Percentiles rank a stretch among this genome's conserved stretches.
Evolutionary conservation across 1,140 invertebrate genomes (phyloP).

Genomic region (Notospermus geniculatus): DNA sequence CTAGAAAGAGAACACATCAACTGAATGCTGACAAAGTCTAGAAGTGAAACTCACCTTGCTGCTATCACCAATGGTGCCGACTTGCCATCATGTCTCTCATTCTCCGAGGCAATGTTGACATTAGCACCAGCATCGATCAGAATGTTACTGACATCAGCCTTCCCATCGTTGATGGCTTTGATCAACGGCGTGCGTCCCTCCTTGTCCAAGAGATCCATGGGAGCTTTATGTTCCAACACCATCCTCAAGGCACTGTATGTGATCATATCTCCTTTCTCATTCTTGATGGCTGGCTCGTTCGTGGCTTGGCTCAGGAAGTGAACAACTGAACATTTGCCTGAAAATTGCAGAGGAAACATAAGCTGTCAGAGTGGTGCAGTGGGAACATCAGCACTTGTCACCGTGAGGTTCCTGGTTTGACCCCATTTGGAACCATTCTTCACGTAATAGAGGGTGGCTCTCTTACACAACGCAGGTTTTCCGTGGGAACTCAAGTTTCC

Average conservation of each 20-base stretch:
- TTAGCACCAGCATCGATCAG: conserved; percentile 49
- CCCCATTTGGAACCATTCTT: no score
- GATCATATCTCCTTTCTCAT: conserved; percentile 2
- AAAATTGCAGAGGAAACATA: no score
- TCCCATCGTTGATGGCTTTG: conserved; percentile 40
- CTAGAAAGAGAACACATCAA: no score
- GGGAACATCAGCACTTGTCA: no score
- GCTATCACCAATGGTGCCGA: conserved; percentile 36
- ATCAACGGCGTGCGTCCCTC: conserved; percentile 42
- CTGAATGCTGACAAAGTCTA: no score
- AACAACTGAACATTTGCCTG: conserved; percentile 45
- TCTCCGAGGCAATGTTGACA: conserved; percentile 41
- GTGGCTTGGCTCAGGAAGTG: conserved; percentile 44
- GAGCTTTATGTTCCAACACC: conserved; percentile 43
- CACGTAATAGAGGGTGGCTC: no score
- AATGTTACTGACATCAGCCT: conserved; percentile 30
- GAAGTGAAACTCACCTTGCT: conserved; percentile 40
- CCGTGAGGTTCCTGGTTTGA: no score
- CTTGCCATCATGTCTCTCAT: conserved; percentile 17
- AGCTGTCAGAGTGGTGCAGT: no score
- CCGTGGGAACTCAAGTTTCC: no score
- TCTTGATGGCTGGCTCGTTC: conserved; percentile 22
- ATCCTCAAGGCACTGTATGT: conserved; percentile 33
- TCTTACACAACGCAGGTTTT: no score
- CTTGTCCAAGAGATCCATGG: conserved; percentile 42